These are phyloP conservation scores for Taeniopygia guttata DNA, from an alignment of 2,797 vertebrate species.

Conservation along the genomic window DNA sequence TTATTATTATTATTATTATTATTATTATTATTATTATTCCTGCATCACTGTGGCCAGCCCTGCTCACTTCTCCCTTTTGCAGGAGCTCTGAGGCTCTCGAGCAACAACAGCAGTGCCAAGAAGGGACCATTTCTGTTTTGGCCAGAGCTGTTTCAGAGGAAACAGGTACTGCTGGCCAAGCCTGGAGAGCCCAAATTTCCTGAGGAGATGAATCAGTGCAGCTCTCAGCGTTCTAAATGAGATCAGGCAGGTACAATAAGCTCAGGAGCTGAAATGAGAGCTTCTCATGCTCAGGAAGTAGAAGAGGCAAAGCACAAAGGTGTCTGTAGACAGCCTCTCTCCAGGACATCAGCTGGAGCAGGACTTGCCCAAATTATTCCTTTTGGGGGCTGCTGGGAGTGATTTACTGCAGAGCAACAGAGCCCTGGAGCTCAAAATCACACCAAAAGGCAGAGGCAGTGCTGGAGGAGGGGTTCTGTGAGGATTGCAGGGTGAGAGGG, in stretches of 20 bases:
- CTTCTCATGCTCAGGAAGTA: conserved; percentile 72
- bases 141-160: background rate
- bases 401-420: conserved; percentile 42
- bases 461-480: background rate
- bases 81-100: background rate
- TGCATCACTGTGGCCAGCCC: background rate
- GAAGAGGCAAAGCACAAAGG: conserved; percentile 67
- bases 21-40: background rate
- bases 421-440: conserved; percentile 40
- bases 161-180: background rate
- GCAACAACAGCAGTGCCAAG: background rate
- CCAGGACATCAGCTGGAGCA: conserved; percentile 46
- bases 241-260: conserved; percentile 66
- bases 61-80: background rate
- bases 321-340: conserved; percentile 75
- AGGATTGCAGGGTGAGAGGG: background rate
- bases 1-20: no score
- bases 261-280: conserved; percentile 66
- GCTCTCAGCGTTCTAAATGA: conserved; percentile 17
- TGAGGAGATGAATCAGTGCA: conserved; percentile 65
- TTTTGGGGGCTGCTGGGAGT: conserved; percentile 57
- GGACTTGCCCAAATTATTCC: conserved; percentile 51
- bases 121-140: background rate
- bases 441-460: conserved; percentile 15
- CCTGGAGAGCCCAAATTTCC: conserved; percentile 53